Base-by-base conservation (phyloP, 2,113 vertebrate species). In the Pycnonotus jocosus region DNA sequence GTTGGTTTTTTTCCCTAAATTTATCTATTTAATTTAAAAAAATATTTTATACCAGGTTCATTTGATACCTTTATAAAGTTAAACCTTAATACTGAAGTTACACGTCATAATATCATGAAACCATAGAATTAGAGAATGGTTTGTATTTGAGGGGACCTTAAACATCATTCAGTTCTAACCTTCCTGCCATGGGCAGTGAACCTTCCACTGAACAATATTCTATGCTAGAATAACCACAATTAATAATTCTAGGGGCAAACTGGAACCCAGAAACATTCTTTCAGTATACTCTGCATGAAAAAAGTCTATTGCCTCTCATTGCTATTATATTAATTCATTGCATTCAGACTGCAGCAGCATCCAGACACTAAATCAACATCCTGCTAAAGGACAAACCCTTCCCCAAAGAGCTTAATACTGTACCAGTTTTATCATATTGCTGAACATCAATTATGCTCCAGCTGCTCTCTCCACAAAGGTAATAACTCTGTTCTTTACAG, bases 351-450 rank as follows among this genome's bases (percentile, higher is more conserved):
- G 65, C 7, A 4, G 65, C 62, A 86, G 76, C 92, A 97, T 78
- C 89, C 86, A 94, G 86, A 91, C 72, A 45, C 73, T 89, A 8
- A 83, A 94, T 90, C 91, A 97, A 94, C 72, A 81, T 8, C 20
- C 31, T 91, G 81, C 48, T 82, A 93, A 96, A 95, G 94, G 86
- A 95, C 83, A 95, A 94, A 62, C 44, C 77, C 56, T 89, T 90
- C 72, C 81, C 83, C 81, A 88, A 92, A 92, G 80, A 94, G 65
- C 83, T 93, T 84, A 84, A 92, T 74, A 60, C 54, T n/a, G 3
- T 69, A 82, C 15, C 28, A 50, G 33, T 65, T 92, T 89, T 89
- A 85, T 89, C 90, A 94, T 47, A 70, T 45, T 81, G 42, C 58
- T 82, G 87, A 76, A 61, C 81, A 91, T 62, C 86, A 87, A 68